phyloP scores from a whole-genome alignment of 2,888 invertebrate genomes.

The Mesochorus sp. region DNA sequence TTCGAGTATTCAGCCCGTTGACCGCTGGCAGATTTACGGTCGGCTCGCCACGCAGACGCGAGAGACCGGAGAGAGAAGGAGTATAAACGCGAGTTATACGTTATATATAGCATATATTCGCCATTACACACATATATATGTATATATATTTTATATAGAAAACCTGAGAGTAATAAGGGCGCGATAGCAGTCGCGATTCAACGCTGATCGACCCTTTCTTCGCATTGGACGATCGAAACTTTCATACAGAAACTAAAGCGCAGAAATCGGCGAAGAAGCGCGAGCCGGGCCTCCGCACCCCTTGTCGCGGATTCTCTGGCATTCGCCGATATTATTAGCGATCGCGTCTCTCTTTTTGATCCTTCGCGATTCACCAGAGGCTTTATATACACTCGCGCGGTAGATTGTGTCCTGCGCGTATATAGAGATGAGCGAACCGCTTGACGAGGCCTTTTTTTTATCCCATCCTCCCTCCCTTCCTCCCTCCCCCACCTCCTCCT shows the following conservation, averaged over 20 bases:
- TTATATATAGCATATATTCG: constrained; percentile 12
- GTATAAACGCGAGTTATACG: constrained; percentile 54
- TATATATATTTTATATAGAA: background rate
- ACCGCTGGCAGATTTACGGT: constrained; percentile 79
- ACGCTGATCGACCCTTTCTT: background rate
- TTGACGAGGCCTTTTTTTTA: constrained; percentile 32
- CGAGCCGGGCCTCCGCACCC: constrained; percentile 64
- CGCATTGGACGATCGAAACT: background rate
- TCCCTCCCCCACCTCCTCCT: constrained; percentile 11
- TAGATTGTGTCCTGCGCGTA: background rate
- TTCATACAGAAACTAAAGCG: background rate
- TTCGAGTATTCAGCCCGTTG: constrained; percentile 76
- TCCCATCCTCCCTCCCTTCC: constrained; percentile 2
- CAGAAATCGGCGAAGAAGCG: constrained; percentile 50
- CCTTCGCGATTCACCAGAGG: constrained; percentile 61
- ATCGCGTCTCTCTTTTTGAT: constrained; percentile 79
- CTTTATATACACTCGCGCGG: background rate
- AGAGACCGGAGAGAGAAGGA: constrained; percentile 57
- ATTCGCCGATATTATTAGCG: constrained; percentile 81
- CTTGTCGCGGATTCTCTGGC: constrained; percentile 79
- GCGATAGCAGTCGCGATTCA: background rate
- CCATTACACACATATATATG: background rate
- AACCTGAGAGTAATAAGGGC: background rate
- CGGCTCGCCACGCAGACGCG: constrained; percentile 79
- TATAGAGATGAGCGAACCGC: background rate